phyloP scores from a whole-genome alignment of 1,140 invertebrate species.

The Berghia stephanieae region DNA sequence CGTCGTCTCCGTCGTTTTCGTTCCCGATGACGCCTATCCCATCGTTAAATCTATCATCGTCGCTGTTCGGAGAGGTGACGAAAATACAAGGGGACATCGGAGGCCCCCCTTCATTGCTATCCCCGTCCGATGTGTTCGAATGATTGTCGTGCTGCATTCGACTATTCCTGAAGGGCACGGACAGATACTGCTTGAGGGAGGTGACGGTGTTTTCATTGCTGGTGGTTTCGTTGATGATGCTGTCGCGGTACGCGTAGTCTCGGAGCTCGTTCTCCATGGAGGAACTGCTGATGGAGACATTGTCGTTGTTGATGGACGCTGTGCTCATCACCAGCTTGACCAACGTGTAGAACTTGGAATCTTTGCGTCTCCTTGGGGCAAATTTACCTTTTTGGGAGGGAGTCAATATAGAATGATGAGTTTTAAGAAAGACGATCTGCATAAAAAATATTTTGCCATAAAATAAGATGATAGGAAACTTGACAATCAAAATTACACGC shows the following conservation, averaged over 20 bases:
- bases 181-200: conserved; percentile 34
- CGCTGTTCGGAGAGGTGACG: conserved; percentile 28
- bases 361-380: conserved; percentile 39
- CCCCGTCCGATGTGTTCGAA: conserved; percentile 15
- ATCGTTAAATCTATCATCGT: conserved; percentile 11
- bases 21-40: no score
- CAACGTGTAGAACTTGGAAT: conserved; percentile 46
- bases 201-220: conserved; percentile 38
- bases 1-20: no score
- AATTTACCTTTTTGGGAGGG: conserved; percentile 37
- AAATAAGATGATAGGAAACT: no score
- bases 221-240: conserved; percentile 37
- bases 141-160: not conserved
- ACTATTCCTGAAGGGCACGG: conserved; percentile 23
- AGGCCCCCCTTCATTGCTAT: conserved; percentile 16
- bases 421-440: no score
- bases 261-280: conserved; percentile 44
- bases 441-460: no score
- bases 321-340: conserved; percentile 48
- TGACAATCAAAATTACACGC: no score
- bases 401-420: no score
- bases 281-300: conserved; percentile 34
- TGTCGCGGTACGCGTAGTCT: conserved; percentile 37
- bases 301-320: conserved; percentile 39
- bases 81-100: conserved; percentile 19